A percentile compares a stretch with the other conserved stretches of the same genome.
Conservation (phyloP, 2,113 vertebrate species). For the Calidris pugnax region DNA sequence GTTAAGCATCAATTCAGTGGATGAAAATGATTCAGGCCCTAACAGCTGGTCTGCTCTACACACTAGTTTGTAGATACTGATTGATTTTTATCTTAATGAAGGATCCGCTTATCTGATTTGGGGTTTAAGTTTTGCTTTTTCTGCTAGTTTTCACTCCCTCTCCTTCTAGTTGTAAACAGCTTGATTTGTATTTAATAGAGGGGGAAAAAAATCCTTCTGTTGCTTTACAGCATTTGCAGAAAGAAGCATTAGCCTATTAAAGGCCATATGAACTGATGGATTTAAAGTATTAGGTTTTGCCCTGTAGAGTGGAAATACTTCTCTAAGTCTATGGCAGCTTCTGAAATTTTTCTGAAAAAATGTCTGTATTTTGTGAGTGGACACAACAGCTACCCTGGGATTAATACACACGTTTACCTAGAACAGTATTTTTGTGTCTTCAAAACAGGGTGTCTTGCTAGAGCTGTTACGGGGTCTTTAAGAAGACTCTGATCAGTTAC, state of each 20-base stretch:
- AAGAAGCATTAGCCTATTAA: background rate
- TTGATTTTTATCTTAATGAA: conserved; percentile 24
- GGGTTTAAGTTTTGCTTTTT: background rate
- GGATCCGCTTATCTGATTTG: background rate
- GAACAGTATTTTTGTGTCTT: background rate
- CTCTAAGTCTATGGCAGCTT: background rate
- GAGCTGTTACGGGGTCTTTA: background rate
- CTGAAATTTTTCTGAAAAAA: background rate
- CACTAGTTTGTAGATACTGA: background rate
- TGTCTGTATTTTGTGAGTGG: background rate
- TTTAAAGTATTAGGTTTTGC: background rate
- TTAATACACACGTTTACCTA: background rate
- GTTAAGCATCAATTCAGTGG: background rate
- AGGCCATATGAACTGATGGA: background rate
- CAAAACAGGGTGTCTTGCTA: background rate
- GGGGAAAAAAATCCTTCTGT: background rate
- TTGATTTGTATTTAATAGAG: background rate
- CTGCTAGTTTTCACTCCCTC: background rate
- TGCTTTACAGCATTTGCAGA: background rate
- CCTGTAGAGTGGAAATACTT: background rate
- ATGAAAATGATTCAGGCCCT: background rate
- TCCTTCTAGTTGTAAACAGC: background rate
- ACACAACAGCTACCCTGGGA: background rate
- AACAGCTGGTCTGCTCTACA: background rate
- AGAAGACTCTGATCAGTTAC: background rate